Base-by-base conservation (phyloP, 1,140 invertebrate genomes). In the Trichonephila clavipes region DNA sequence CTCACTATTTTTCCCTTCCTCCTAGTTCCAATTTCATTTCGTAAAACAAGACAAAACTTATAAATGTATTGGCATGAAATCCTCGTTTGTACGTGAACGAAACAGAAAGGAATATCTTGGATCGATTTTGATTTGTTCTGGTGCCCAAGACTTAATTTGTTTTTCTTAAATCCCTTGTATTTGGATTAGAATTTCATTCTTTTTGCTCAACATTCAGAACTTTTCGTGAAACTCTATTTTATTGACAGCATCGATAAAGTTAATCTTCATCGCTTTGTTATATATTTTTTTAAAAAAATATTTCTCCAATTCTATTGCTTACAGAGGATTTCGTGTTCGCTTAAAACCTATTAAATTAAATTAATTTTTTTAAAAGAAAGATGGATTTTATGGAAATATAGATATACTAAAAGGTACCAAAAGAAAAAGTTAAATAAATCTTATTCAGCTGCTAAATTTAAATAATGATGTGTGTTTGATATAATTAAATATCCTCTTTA, bases 41-140 rank as follows among this genome's bases (percentile, higher is more conserved):
- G 59, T 85, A 64, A 59, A n/a, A 21, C 44, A 21, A 89, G 40
- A 59, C 64, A 89, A 59, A 77, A 72, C 64, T 51, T 77, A 58
- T 14, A 89, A 89, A 89, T 89, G n/a, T 89, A 77, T 72, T 66
- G 88, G n/a, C 58, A 89, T 89, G 88, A 89, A 89, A 72, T 89
- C 51, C 88, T 89, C 88, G 64, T 89, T 89, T 89, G 88, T 77
- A 51, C 66, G 24, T 7, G 44, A 58, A 77, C 40, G 62, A 88
- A 88, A 62, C 62, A 18, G 81, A 61, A 28, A 85, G 58, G 58
- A 85, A 61, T 28, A n/a, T 5, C 14, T 58, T 8, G 19, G 64
- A 89, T 89, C 88, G 88, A 89, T 89, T 89, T 89, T 89, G 88
- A 89, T 89, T 89, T 77, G 40, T 89, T 89, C 88, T 28, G 21